Base-by-base conservation (phyloP, 1,140 invertebrate species). In the Stegodyphus dumicola region DNA sequence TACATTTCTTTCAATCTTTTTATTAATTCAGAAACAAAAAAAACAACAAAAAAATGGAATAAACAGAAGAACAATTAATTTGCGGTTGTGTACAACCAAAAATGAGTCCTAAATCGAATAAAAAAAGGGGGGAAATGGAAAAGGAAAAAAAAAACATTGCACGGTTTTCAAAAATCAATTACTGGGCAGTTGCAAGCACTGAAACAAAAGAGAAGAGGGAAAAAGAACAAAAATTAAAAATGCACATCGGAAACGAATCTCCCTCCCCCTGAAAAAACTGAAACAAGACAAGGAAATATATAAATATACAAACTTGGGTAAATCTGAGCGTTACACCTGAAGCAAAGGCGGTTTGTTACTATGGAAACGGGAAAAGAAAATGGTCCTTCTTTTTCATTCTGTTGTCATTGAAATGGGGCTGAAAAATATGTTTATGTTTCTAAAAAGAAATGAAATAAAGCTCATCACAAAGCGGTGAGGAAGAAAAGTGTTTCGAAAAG, bases 341-440 rank as follows among this genome's bases (percentile, higher is more conserved):
- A 80, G 67, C 51, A 77, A 71, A 49, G 53, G 53, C 69, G 78
- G 60, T 48, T 51, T 18, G 78, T 80, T 64, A 18, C 69, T 65
- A 80, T 80, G 67, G 78, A 53, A 71, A 71, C 78, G n/a, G 56
- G 78, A 51, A 71, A 71, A 71, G 78, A 80, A 80, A 80, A 80
- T 80, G 78, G 78, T 15, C 67, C 54, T 80, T 54, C 78, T 80
- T 80, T 80, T 80, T 80, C 78, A 80, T 80, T 54, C 78, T n/a
- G 67, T 80, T 80, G 78, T 80, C 78, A 80, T 70, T 80, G 78
- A 80, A 80, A 80, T 80, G 69, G 69, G 67, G 77, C 67, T 33
- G 49, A 80, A 53, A 80, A 80, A 80, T 80, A 80, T 80, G 78
- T 80, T 80, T 80, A 80, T 80, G 78, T 80, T 80, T 60, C 78